Percentiles rank a stretch among this genome's conserved stretches.
phyloP scores from a whole-genome alignment of 2,113 vertebrate genomes.

The Indicator maculatus region DNA sequence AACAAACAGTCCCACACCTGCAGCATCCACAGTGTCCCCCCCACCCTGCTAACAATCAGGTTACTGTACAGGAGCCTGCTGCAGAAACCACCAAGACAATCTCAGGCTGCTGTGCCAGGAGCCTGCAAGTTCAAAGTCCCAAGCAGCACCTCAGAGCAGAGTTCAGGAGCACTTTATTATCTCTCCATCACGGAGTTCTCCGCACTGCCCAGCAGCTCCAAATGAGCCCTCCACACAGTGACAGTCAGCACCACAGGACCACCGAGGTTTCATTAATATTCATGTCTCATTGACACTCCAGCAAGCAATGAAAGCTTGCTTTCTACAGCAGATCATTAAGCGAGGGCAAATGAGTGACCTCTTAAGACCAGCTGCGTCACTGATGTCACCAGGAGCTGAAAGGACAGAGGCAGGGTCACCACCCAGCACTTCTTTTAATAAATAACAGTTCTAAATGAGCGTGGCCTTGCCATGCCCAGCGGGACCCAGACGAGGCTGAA shows the following conservation, averaged over 20 bases:
- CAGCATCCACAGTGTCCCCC: background rate
- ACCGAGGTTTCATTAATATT: slow-evolving; percentile 75
- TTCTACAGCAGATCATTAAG: slow-evolving; percentile 72
- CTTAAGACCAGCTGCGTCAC: background rate
- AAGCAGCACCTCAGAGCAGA: background rate
- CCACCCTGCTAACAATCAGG: background rate
- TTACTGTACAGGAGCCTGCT: background rate
- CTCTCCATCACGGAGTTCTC: slow-evolving; percentile 42
- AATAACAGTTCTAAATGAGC: slow-evolving; percentile 18
- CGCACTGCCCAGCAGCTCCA: slow-evolving; percentile 32
- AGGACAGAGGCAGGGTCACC: background rate
- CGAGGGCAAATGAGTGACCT: slow-evolving; percentile 48
- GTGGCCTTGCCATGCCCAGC: background rate
- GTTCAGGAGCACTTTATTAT: slow-evolving; percentile 60
- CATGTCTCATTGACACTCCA: slow-evolving; percentile 59
- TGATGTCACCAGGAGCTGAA: background rate
- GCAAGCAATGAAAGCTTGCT: slow-evolving; percentile 58
- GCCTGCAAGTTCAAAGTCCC: background rate
- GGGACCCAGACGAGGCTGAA: background rate
- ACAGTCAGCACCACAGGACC: slow-evolving; percentile 50
- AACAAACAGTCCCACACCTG: rapidly evolving
- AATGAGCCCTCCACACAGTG: slow-evolving; percentile 11
- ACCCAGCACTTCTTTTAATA: slow-evolving; percentile 11
- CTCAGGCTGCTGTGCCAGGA: background rate
- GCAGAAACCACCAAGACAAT: background rate